Evolutionary conservation across 2,113 vertebrate species (phyloP).

Genomic region (Malurus melanocephalus): DNA sequence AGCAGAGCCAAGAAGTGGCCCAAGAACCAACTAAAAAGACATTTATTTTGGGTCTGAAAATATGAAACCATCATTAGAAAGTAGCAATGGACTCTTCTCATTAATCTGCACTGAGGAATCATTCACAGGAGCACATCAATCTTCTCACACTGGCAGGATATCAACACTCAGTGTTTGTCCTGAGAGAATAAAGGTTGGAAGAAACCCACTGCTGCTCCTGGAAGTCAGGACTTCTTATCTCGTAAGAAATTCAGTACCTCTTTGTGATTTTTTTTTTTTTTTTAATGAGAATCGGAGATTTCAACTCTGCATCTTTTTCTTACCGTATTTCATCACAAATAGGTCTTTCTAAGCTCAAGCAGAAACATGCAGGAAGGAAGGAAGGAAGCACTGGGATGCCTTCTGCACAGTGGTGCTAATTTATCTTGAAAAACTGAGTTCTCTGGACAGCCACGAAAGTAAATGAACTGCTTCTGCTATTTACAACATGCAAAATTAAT

Average conservation of each 20-base stretch:
- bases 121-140: background rate
- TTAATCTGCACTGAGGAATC: constrained; percentile 13
- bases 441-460: background rate
- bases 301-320: background rate
- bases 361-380: background rate
- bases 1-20: background rate
- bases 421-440: constrained; percentile 8
- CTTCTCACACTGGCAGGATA: background rate
- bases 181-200: constrained; percentile 45
- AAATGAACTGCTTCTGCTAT: constrained; percentile 37
- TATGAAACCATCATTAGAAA: background rate
- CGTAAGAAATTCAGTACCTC: background rate
- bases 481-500: constrained; percentile 28
- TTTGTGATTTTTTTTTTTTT: background rate
- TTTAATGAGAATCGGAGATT: background rate
- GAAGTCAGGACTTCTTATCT: constrained; percentile 38
- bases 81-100: background rate
- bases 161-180: constrained; percentile 28
- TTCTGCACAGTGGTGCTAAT: background rate
- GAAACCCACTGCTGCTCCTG: constrained; percentile 16
- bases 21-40: background rate
- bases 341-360: constrained; percentile 13
- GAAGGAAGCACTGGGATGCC: background rate
- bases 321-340: constrained; percentile 1
- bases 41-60: background rate